Evolutionary conservation across 2,888 invertebrate species (phyloP).

Genomic region (Orgyia antiqua): DNA sequence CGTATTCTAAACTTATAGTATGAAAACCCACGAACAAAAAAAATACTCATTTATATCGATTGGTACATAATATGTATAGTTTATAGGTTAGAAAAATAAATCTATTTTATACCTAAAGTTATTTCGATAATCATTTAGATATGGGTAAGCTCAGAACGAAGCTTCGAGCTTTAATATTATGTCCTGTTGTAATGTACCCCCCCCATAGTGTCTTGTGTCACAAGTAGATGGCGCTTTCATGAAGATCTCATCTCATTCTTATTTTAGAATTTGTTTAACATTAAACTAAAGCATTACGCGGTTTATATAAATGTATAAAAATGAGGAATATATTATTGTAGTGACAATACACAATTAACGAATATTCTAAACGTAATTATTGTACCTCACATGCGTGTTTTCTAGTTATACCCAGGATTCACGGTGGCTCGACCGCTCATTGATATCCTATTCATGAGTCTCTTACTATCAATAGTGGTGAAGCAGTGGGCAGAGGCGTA

Average conservation of each 20-base stretch:
- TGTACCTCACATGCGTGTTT: slow-evolving; percentile 1
- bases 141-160: slow-evolving; percentile 37
- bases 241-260: slow-evolving; percentile 26
- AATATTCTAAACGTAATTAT: slow-evolving; percentile 16
- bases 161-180: slow-evolving; percentile 51
- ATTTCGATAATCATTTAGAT: slow-evolving; percentile 36
- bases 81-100: slow-evolving; percentile 61
- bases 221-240: slow-evolving; percentile 43
- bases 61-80: slow-evolving; percentile 48
- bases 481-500: no score
- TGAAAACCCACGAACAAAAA: slow-evolving; percentile 15
- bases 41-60: slow-evolving; percentile 45
- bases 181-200: slow-evolving; percentile 25
- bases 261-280: slow-evolving; percentile 20
- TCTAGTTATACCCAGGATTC: no score
- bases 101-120: slow-evolving; percentile 67
- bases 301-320: no score
- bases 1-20: no score
- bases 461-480: no score
- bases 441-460: no score
- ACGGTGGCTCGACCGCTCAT: no score
- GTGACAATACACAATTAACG: slow-evolving; percentile 25
- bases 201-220: slow-evolving; percentile 38
- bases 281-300: slow-evolving; percentile 13
- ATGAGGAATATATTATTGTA: slow-evolving; percentile 13